Base-by-base conservation (phyloP, 1,140 invertebrate species). In the Drosophila ohnishii region DNA sequence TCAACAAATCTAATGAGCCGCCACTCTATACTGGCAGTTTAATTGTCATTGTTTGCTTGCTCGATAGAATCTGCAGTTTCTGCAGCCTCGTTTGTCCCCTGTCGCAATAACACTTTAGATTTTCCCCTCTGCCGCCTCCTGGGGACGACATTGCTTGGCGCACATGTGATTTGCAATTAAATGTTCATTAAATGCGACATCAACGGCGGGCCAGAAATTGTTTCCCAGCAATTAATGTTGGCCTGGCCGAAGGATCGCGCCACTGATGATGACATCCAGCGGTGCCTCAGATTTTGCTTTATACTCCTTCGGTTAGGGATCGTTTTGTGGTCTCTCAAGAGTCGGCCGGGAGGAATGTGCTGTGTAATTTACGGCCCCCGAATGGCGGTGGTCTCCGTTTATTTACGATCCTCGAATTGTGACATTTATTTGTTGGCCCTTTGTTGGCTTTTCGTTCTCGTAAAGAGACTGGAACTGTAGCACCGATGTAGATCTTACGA, bases 131-230 rank as follows among this genome's bases (percentile, higher is more conserved):
- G 5, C 35, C 16, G 16, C 40, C 35, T 28, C 40, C 42, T 34
- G 34, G 37, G 30, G 61, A 55, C 51, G 30, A 16, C 75, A 78
- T 86, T 65, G 65, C 30, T 56, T 60, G 75, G 75, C 70, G 75
- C 75, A 70, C 83, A 82, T 82, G 82, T 87, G 75, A 66, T 64
- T 76, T 60, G 48, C 83, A 86, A 86, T 86, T 86, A 86, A 82
- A 82, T 79, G 79, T 66, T 86, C 75, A 87, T 86, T 86, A 86
- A 86, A 82, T 76, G 75, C 78, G 71, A 76, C 83, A 82, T 64
- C 56, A 47, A 64, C 75, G 71, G 69, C 79, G 75, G 56, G 71
- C 45, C 64, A 11, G 42, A 73, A 71, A 82, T 86, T 69, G 59
- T 71, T 76, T 67, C 71, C 40, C 75, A 87, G 55, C 79, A 87